phyloP scores from a whole-genome alignment of 2,797 vertebrate species.

The Pampus argenteus region DNA sequence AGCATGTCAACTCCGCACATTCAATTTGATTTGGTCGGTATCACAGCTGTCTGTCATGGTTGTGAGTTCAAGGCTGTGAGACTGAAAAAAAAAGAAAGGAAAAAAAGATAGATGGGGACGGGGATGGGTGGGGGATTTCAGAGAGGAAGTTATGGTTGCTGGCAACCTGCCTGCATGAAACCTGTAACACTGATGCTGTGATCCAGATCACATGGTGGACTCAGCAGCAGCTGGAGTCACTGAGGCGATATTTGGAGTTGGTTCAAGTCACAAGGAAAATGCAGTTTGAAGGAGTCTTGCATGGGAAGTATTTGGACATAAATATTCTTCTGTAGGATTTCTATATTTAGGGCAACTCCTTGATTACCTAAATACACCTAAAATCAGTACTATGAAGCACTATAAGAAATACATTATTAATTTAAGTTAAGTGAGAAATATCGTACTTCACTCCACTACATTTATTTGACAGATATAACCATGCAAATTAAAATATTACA shows the following conservation, averaged over 20 bases:
- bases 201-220: slow-evolving; percentile 44
- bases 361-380: neutral
- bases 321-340: too few relatives aligned
- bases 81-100: slow-evolving; percentile 14
- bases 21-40: slow-evolving; percentile 56
- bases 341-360: neutral
- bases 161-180: slow-evolving; percentile 24
- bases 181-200: slow-evolving; percentile 42
- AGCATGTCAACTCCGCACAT: slow-evolving; percentile 53
- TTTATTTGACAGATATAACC: too few relatives aligned
- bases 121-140: too few relatives aligned
- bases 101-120: too few relatives aligned
- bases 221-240: slow-evolving; percentile 34
- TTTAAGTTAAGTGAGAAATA: too few relatives aligned
- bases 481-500: too few relatives aligned
- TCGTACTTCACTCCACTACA: too few relatives aligned
- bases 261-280: slow-evolving; percentile 36
- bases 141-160: slow-evolving; percentile 28
- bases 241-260: slow-evolving; percentile 14
- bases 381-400: neutral
- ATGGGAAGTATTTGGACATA: slow-evolving; percentile 35
- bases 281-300: slow-evolving; percentile 30
- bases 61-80: slow-evolving; percentile 37
- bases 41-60: slow-evolving; percentile 59
- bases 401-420: neutral